Evolutionary conservation across 37 sponge, comb jelly and placozoan genomes (phyloP), one percentile per base, ranked within the genome.

Genomic region (Halichondria panicea): DNA sequence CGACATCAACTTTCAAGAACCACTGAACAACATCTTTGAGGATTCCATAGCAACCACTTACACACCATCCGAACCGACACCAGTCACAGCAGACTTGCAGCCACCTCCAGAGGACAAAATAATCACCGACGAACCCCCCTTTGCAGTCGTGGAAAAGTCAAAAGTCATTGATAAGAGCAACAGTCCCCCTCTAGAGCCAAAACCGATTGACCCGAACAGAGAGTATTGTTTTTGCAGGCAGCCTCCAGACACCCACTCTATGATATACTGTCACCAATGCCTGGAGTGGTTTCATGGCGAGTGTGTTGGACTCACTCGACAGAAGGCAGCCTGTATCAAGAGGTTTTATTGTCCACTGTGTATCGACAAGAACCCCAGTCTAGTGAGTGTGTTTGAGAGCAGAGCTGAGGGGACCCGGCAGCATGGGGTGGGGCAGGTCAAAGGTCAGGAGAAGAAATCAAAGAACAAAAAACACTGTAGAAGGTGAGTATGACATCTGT

Each of bases 301-400:
- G 31, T 92, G 93, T 68, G 81, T 92, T 0, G 90, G 90, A 36
- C 72, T 92, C 25, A 79, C 89, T 0, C 61, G 70, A 0, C 72
- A 73, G 56, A 74, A 50, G 55, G 90, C 88, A 18, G 28, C 68
- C 21, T 8, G 15, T n/a, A 33, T 92, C 44, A 72, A 88, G 55
- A 46, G 72, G 72, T 90, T 80, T 61, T 81, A 68, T 77, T 90
- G 91, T 55, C 75, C 81, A 0, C 48, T 66, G 33, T 90, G 91
- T 68, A 66, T 72, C 54, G 68, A 60, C 41, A 53, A 64, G n/a
- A 63, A 84, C 63, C 69, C 86, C 36, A 60, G 50, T 15, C 48
- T 83, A 27, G 58, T 63, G 44, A 83, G 75, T 0, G 45, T 73
- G 24, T 79, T 84, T 60, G 69, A 66, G 56, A 24, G 25, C 1